phyloP scores from a whole-genome alignment of 2,113 vertebrate genomes.

The Talpa occidentalis region DNA sequence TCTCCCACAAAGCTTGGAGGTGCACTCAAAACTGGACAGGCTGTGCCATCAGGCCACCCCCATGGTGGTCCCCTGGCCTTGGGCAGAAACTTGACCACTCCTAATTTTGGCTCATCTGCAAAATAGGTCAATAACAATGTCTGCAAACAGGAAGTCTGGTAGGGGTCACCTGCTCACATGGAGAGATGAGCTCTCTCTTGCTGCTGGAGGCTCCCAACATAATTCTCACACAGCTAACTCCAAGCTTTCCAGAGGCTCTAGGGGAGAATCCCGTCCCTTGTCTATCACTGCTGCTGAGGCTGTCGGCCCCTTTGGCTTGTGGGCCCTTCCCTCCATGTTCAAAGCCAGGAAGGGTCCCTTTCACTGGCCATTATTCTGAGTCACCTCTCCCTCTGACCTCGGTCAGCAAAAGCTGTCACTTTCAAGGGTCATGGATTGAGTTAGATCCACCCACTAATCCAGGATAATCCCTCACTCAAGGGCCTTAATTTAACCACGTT shows the following conservation, averaged over 20 bases:
- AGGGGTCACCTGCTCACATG: accelerated
- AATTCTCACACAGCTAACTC: not conserved
- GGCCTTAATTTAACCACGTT: not conserved
- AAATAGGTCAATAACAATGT: not conserved
- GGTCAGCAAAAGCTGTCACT: not conserved
- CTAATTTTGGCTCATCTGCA: not conserved
- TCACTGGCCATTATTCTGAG: not conserved
- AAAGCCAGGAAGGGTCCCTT: accelerated
- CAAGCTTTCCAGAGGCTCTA: not conserved
- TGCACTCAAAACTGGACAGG: accelerated
- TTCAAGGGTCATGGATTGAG: not conserved
- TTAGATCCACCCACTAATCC: not conserved
- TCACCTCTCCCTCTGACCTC: too few relatives aligned
- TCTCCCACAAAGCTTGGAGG: accelerated
- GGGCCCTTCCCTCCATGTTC: not conserved
- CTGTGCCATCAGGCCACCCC: not conserved
- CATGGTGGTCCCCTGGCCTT: accelerated
- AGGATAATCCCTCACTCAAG: not conserved
- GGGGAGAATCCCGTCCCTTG: not conserved
- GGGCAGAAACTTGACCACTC: accelerated
- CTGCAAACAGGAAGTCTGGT: not conserved
- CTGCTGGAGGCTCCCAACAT: accelerated
- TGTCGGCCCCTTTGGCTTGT: not conserved
- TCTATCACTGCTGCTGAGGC: not conserved
- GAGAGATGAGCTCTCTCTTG: accelerated